Base-by-base conservation (phyloP, 2,888 invertebrate species). In the Archaeoteleia sp. region DNA sequence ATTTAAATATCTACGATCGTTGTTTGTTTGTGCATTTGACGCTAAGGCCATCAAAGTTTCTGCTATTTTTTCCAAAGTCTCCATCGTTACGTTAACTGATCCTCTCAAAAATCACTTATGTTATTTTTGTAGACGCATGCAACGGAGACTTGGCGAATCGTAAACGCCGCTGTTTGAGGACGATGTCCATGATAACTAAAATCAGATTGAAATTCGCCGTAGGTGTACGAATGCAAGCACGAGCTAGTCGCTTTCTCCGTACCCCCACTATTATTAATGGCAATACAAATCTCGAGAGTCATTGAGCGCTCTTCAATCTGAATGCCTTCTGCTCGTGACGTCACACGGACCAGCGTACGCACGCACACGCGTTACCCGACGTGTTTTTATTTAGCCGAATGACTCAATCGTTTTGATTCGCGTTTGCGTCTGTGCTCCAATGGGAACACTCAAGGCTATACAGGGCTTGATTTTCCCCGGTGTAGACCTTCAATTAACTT, bases 301-400 rank as follows among this genome's bases (percentile, higher is more conserved):
- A 84, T 84, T 81, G 84, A 83, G 81, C 72, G 79, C 82, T 82
- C 84, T 85, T 84, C 83, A 85, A 85, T 84, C 78, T 84, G 83
- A 84, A 84, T 84, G 82, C 83, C 84, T 85, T 84, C 84, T 85
- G 84, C 78, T 80, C 78, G 80, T 83, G 84, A 84, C 84, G 83
- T 83, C 83, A 83, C 80, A 62, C 67, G 70, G 67, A 68, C 48
- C 62, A 62, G 49, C 55, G 57, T 49, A 43, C 37, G 20, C 30
- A 57, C 46, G 20, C 25, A 34, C 39, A 43, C 51, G 55, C 67
- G 67, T 58, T 53, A 53, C 29, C 39, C 67, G 54, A 53, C 76
- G 76, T 82, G 79, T 83, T 84, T 83, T 84, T 82, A 81, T 81
- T 79, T 77, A 76, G 75, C 72, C 78, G 80, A 84, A 81, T 83